Conservation (phyloP, 2,113 vertebrate species). For the Lucifuga dentata region DNA sequence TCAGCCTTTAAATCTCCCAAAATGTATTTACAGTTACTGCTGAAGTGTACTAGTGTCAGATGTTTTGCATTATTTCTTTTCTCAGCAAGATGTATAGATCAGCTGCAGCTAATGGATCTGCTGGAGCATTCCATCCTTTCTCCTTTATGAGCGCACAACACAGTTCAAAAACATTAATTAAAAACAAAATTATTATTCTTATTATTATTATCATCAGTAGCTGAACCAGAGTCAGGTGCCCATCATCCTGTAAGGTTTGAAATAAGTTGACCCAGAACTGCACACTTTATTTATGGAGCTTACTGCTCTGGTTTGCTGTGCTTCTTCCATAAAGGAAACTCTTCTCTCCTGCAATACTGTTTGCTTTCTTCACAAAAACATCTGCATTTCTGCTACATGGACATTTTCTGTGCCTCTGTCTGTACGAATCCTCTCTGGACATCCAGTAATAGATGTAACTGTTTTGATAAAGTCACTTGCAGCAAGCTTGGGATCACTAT, state of each 20-base stretch:
- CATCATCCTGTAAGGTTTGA: slow-evolving; percentile 14
- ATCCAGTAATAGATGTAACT: neutral
- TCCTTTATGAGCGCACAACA: too few species aligned
- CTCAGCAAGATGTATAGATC: too few species aligned
- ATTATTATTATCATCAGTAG: too few species aligned
- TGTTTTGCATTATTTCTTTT: too few species aligned
- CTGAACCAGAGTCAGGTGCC: slow-evolving; percentile 14
- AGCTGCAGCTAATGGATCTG: too few species aligned
- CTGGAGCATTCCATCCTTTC: too few species aligned
- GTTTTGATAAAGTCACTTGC: slow-evolving; percentile 7
- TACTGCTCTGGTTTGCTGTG: slow-evolving; percentile 8
- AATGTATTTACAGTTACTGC: too few species aligned
- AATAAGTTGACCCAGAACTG: slow-evolving; percentile 32
- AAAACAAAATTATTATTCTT: too few species aligned
- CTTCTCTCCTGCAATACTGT: slow-evolving; percentile 1
- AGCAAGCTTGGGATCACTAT: neutral
- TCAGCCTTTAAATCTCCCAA: too few species aligned
- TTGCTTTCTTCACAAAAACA: neutral
- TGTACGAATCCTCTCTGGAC: slow-evolving; percentile 9
- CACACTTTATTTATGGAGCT: slow-evolving; percentile 16
- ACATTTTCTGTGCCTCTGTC: neutral
- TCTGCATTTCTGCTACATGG: neutral
- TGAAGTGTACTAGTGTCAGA: too few species aligned
- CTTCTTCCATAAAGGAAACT: slow-evolving; percentile 19
- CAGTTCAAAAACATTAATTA: too few species aligned